These are phyloP conservation scores for Andrena haemorrhoa DNA, from an alignment of 2,888 invertebrate genomes.

Conservation along the genomic window DNA sequence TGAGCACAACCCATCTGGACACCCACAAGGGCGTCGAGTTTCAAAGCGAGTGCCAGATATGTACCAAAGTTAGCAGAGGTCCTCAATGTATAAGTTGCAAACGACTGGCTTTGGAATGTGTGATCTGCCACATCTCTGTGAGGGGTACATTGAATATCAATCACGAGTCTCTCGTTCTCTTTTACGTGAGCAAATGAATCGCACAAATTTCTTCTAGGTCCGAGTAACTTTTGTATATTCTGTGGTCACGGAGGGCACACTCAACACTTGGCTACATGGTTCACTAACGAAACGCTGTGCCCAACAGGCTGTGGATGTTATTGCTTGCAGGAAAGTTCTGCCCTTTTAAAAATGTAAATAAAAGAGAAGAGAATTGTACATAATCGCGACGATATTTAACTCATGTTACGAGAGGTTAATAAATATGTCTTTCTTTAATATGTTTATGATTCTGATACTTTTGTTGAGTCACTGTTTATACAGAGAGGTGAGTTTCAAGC, in stretches of 20 bases:
- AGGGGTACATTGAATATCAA: conserved; percentile 86
- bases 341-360: conserved; percentile 85
- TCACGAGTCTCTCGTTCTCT: not conserved
- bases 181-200: not conserved
- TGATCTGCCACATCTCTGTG: conserved; percentile 94
- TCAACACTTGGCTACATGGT: conserved; percentile 94
- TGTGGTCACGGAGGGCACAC: conserved; percentile 98
- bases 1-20: conserved; percentile 85
- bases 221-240: conserved; percentile 93
- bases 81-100: conserved; percentile 91
- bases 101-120: conserved; percentile 91
- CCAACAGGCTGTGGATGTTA: conserved; percentile 97
- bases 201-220: conserved; percentile 81
- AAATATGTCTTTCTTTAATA: conserved; percentile 39
- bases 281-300: conserved; percentile 91
- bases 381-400: conserved; percentile 48
- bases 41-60: conserved; percentile 90
- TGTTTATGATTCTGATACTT: not conserved
- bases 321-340: conserved; percentile 91
- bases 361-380: conserved; percentile 51
- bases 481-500: not conserved
- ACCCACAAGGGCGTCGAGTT: conserved; percentile 90
- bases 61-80: conserved; percentile 89
- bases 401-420: conserved; percentile 50
- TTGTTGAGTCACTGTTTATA: not conserved